A percentile compares a stretch with the other conserved stretches of the same genome.
These are phyloP conservation scores for Hoplodrina ambigua DNA, from an alignment of 2,888 invertebrate genomes.

Conservation along the genomic window DNA sequence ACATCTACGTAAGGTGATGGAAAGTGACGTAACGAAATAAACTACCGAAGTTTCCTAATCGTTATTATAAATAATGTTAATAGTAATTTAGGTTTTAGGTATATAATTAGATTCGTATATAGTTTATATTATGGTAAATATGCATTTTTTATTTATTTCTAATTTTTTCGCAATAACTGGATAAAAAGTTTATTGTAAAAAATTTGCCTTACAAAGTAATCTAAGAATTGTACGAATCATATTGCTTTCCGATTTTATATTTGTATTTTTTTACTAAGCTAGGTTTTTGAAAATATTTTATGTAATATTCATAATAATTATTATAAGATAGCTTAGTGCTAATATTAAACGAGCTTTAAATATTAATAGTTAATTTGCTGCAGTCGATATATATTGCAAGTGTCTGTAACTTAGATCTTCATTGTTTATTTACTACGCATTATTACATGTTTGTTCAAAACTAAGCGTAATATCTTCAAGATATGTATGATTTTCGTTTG, in stretches of 20 bases:
- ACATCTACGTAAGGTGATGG: conserved; percentile 15
- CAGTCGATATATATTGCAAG: conserved; percentile 22
- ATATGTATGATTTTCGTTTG: background rate
- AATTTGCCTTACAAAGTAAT: conserved; percentile 57
- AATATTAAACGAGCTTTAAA: conserved; percentile 41
- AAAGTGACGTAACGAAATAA: conserved; percentile 25
- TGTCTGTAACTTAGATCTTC: conserved; percentile 1
- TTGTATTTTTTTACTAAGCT: conserved; percentile 45
- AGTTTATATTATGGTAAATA: conserved; percentile 57
- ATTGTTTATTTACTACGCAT: background rate
- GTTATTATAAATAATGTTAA: conserved; percentile 21
- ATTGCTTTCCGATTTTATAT: conserved; percentile 62
- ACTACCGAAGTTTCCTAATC: conserved; percentile 9
- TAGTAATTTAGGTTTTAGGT: conserved; percentile 31
- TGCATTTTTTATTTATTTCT: conserved; percentile 46
- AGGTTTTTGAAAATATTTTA: conserved; percentile 42
- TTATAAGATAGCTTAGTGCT: conserved; percentile 36
- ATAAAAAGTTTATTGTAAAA: conserved; percentile 62
- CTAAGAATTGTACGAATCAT: conserved; percentile 63
- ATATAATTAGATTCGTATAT: conserved; percentile 51
- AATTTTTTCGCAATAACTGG: conserved; percentile 53
- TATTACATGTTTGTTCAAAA: background rate
- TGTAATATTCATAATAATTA: conserved; percentile 24
- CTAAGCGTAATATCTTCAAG: background rate
- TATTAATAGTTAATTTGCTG: conserved; percentile 19